Evolutionary conservation across 2,113 vertebrate species (phyloP), one percentile per base, ranked within the genome.

Genomic region (Eudyptes chrysolophus): DNA sequence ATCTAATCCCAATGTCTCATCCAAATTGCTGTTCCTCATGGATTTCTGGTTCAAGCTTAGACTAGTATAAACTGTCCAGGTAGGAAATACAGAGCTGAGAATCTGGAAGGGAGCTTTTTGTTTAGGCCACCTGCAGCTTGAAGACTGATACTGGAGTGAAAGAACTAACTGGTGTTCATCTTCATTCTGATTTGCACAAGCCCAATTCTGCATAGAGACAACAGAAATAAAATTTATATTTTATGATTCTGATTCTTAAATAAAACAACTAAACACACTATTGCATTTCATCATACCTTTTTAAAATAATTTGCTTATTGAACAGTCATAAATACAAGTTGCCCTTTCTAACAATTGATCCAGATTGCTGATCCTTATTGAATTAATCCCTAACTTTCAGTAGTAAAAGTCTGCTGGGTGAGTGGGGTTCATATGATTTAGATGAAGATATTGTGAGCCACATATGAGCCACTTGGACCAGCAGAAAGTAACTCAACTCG

Each of bases 381-480:
- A 87, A 84, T 62, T 54, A 66, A 78, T 66, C 13, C 4, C 10
- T 55, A 32, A 24, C 10, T 64, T 71, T 60, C 22, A 4, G 26
- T n/a, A 2, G 9, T 32, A 90, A 55, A 82, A 46, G 2, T 79
- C 25, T 38, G 1, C 20, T 83, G 38, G 4, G 4, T 40, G 38
- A 52, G 10, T 20, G 20, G 22, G 6, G 2, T n/a, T 89, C 78
- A 34, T 70, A 18, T 46, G 14, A 52, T 70, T 46, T 60, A 87
- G 16, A 26, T 72, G 2, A 86, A 51, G 8, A 51, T 17, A 46
- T 51, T 66, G 7, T 78, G 46, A 66, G 7, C 7, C 16, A 58
- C 2, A 2, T 8, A 17, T 36, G 46, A 49, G 3, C 11, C 6
- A 0, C 42, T 51, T 36, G 25, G 27, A 38, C 17, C 8, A 62